Evolutionary conservation across 2,113 vertebrate genomes (phyloP).

Genomic region (Callaeas wilsoni): DNA sequence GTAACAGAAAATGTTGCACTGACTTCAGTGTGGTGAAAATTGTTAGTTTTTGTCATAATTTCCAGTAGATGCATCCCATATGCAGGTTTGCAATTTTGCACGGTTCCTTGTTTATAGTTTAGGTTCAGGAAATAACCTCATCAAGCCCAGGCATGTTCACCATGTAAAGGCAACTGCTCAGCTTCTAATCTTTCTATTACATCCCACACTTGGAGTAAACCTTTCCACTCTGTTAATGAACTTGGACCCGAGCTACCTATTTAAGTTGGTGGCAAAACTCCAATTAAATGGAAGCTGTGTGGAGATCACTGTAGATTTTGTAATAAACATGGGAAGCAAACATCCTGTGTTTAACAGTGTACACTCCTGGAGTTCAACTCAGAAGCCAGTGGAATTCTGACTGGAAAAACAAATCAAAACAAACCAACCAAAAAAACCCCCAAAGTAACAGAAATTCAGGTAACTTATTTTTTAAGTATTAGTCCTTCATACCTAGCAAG

Average conservation of each 20-base stretch:
- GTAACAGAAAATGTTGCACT: background rate
- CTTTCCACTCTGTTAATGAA: constrained; percentile 7
- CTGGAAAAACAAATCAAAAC: background rate
- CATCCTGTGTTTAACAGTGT: background rate
- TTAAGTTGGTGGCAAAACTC: background rate
- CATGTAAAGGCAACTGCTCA: background rate
- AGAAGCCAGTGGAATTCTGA: background rate
- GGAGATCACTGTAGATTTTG: background rate
- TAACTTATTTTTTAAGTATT: background rate
- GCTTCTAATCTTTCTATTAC: background rate
- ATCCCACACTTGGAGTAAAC: background rate
- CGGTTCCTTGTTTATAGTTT: background rate
- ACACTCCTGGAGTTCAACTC: background rate
- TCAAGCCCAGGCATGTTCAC: background rate
- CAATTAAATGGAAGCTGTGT: background rate
- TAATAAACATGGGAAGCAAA: background rate
- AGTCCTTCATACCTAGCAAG: background rate
- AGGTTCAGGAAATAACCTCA: constrained; percentile 26
- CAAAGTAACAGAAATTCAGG: background rate
- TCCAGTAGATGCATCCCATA: background rate
- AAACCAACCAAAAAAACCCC: background rate
- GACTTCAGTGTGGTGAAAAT: background rate
- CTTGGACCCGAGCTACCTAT: background rate
- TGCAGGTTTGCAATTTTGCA: background rate
- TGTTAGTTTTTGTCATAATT: background rate